Evolutionary conservation across 2,797 vertebrate species (phyloP), one percentile per base, ranked within the genome.

Genomic region (Crenichthys baileyi): DNA sequence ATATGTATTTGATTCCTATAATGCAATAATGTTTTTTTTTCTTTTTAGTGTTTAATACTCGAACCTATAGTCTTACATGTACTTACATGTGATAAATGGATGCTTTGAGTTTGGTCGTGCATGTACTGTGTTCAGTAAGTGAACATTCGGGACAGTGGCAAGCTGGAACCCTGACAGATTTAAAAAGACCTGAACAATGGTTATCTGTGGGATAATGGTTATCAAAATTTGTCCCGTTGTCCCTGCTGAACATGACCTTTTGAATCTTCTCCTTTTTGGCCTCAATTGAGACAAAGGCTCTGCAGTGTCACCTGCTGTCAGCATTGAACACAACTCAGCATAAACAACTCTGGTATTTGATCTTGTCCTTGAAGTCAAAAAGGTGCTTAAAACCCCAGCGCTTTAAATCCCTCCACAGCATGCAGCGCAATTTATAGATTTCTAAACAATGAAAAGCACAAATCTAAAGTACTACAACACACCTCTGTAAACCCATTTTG

Each of bases 221-320:
- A 83, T 55, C 71, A 70, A 61, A 83, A 79, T 79, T 71, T 81
- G 82, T 84, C 76, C 76, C 79, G 79, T 71, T 81, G 82, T 84
- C 76, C 76, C 79, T 1, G 48, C 75, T 73, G 81, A 76, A 75
- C 68, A 58, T 53, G 78, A 91, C 89, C 90, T 94, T 92, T 87
- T 90, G 89, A 88, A 68, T 89, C 80, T 83, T 58, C 79, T 79
- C 77, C 78, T 91, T 88, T 90, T 89, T 83, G 81, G 83, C 58
- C 75, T 72, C 75, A 5, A 77, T 90, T 87, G 85, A 93, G 89
- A 93, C 89, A 93, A 92, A 91, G 81, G 70, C 75, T 81, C 75
- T 60, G 78, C 56, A 15, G 78, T 90, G 91, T 89, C 90, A 86
- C 87, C 87, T 87, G 87, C 86, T 85, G 78, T 78, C 83, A 46